These are phyloP conservation scores for Stenotaenia linearis DNA, from an alignment of 2,888 invertebrate species.

Conservation along the genomic window DNA sequence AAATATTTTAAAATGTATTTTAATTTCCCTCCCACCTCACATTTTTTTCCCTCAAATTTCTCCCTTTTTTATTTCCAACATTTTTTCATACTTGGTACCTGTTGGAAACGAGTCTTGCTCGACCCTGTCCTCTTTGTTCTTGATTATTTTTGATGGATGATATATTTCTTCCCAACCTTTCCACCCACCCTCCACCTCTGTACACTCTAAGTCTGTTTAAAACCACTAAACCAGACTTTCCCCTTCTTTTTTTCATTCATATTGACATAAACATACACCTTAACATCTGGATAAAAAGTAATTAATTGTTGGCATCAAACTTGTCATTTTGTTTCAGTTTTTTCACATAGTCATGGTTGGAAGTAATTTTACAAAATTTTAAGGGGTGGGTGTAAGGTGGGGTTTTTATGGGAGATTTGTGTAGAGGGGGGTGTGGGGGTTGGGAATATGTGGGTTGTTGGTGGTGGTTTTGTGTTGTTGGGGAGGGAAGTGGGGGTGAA, in stretches of 20 bases:
- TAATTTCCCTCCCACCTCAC: not conserved
- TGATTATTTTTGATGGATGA: constrained; percentile 9
- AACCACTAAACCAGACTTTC: not conserved
- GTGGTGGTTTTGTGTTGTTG: too few relatives aligned
- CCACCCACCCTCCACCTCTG: not conserved
- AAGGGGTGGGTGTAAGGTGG: too few relatives aligned
- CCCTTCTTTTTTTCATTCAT: not conserved
- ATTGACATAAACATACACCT: not conserved
- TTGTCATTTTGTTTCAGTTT: not conserved
- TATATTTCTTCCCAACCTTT: not conserved
- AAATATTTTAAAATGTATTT: not conserved
- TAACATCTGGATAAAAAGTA: not conserved
- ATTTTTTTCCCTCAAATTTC: not conserved
- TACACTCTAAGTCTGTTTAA: not conserved
- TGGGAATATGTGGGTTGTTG: too few relatives aligned
- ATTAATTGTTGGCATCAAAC: not conserved
- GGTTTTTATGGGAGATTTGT: too few relatives aligned
- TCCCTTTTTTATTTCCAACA: not conserved
- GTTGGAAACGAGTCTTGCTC: not conserved
- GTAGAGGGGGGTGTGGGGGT: too few relatives aligned
- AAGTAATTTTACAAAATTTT: not conserved
- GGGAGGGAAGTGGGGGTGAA: too few relatives aligned
- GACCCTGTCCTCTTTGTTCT: constrained; percentile 9
- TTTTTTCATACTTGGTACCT: not conserved
- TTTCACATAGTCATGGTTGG: not conserved